phyloP scores from a whole-genome alignment of 2,797 vertebrate genomes.

The Poecilia gillii region DNA sequence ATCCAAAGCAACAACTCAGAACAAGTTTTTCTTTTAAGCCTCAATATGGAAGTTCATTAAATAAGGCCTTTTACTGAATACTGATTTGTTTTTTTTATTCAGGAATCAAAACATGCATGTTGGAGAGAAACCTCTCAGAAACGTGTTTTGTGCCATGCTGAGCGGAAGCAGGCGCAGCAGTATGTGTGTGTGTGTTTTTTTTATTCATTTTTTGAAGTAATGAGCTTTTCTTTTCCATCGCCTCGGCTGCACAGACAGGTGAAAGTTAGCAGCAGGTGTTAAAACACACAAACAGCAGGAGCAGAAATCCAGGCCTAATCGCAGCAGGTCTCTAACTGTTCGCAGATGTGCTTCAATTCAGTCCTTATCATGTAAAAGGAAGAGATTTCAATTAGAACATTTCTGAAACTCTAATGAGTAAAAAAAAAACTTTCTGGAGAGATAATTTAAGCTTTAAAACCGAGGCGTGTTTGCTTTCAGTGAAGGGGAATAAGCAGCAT shows the following conservation, averaged over 20 bases:
- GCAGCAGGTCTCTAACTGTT: constrained; percentile 21
- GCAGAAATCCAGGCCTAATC: constrained; percentile 38
- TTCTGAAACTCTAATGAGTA: constrained; percentile 5
- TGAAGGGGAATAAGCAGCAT: neutral
- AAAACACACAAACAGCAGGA: constrained; percentile 28
- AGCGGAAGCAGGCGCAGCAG: constrained; percentile 36
- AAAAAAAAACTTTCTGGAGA: neutral
- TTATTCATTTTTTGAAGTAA: constrained; percentile 13
- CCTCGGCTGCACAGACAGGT: constrained; percentile 33
- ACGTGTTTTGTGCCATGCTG: constrained; percentile 32
- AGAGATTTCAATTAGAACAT: constrained; percentile 23
- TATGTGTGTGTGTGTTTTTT: constrained; percentile 11
- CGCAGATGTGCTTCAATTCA: constrained; percentile 32
- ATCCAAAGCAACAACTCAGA: neutral
- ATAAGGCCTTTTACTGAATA: neutral
- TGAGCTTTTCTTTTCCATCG: constrained; percentile 41
- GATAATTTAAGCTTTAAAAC: neutral
- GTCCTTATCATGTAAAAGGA: constrained; percentile 25
- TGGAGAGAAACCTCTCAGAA: constrained; percentile 47
- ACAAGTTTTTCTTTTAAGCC: neutral
- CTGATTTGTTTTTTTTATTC: neutral
- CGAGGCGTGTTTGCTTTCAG: neutral
- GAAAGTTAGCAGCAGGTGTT: constrained; percentile 53
- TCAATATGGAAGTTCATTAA: neutral
- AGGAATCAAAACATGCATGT: constrained; percentile 14